Conservation (phyloP, 2,888 invertebrate species). For the Agrotis puta region DNA sequence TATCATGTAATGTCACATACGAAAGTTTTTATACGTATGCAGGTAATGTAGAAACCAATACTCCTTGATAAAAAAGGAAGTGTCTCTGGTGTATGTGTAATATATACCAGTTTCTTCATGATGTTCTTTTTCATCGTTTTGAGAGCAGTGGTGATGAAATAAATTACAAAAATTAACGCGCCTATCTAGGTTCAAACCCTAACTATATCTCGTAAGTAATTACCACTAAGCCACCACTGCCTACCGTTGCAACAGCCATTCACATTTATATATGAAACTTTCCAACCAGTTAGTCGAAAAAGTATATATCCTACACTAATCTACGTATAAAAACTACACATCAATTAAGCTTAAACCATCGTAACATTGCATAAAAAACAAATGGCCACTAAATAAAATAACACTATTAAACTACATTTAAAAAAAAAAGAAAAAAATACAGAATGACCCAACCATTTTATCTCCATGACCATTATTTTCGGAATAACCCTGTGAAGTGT, state of each 20-base stretch:
- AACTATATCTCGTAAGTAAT: no score
- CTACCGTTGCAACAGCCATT: no score
- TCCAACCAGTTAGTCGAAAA: background rate
- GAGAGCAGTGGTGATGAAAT: no score
- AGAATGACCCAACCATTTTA: constrained; percentile 29
- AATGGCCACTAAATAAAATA: constrained; percentile 19
- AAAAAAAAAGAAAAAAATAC: constrained; percentile 13
- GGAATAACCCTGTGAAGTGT: constrained; percentile 53
- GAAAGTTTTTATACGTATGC: background rate
- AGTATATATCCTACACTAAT: background rate
- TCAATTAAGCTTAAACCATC: background rate
- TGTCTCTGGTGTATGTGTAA: no score
- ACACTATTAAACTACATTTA: constrained; percentile 16
- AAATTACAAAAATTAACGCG: no score
- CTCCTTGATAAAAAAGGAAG: no score
- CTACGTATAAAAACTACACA: background rate
- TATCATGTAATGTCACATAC: no score
- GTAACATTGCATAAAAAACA: background rate
- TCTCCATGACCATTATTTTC: constrained; percentile 51
- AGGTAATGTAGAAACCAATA: background rate
- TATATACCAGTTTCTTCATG: no score
- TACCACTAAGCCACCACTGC: no score
- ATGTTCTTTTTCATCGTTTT: no score
- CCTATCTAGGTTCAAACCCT: no score
- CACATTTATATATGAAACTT: no score